Conservation (phyloP, 2,797 vertebrate genomes). For the Leuciscus waleckii region DNA sequence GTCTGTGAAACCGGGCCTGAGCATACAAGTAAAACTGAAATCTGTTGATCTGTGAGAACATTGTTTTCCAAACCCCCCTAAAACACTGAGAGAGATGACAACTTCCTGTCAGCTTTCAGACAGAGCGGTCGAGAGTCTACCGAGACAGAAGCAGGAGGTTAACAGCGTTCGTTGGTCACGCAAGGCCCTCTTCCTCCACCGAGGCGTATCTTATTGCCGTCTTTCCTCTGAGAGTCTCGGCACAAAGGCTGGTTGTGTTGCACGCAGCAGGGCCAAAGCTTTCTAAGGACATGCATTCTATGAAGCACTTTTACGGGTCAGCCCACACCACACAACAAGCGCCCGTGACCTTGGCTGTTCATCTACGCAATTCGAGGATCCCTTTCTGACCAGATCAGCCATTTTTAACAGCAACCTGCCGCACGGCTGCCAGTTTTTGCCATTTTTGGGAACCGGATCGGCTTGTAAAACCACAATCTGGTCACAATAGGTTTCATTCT, state of each 20-base stretch:
- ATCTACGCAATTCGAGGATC: constrained; percentile 9
- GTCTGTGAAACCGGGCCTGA: too few relatives aligned
- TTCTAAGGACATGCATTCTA: constrained; percentile 25
- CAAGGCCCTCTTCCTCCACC: constrained; percentile 42
- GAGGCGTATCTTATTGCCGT: constrained; percentile 42
- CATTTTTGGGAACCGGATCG: constrained; percentile 29
- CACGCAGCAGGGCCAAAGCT: constrained; percentile 15
- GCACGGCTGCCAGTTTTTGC: background rate
- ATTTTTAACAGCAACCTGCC: background rate
- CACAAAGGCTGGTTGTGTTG: constrained; percentile 57
- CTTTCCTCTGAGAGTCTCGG: constrained; percentile 36
- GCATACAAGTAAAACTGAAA: background rate
- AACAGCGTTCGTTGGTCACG: constrained; percentile 18
- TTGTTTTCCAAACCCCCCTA: background rate
- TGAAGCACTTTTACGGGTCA: constrained; percentile 41
- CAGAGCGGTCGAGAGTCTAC: background rate
- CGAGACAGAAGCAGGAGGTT: constrained; percentile 16
- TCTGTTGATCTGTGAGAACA: background rate
- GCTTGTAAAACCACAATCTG: constrained; percentile 24
- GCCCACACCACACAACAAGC: constrained; percentile 28
- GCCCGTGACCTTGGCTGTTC: constrained; percentile 9
- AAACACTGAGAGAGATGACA: background rate
- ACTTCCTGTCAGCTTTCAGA: constrained; percentile 8
- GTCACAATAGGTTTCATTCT: background rate
- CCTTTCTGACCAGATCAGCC: background rate